Conservation (phyloP, 2,888 invertebrate genomes). For the Thera britannica region DNA sequence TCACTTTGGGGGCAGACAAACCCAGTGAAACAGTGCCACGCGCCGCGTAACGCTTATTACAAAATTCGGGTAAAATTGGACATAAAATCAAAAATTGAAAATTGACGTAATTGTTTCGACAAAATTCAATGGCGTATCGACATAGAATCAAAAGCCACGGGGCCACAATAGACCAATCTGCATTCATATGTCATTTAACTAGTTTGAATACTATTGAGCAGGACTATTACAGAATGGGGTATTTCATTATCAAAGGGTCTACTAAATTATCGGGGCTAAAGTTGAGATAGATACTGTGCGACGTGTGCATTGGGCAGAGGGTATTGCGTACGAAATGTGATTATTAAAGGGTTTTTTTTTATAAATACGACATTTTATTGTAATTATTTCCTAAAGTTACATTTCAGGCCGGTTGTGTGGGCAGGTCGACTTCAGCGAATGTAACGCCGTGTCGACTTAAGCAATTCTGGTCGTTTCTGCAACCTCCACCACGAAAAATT, state of each 20-base stretch:
- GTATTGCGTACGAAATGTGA: neutral
- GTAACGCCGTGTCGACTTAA: neutral
- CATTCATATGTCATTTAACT: constrained; percentile 16
- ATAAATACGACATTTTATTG: neutral
- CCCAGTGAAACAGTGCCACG: too few relatives aligned
- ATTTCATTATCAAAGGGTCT: neutral
- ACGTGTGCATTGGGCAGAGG: neutral
- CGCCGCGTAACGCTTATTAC: too few relatives aligned
- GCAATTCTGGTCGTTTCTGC: neutral
- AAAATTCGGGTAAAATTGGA: neutral
- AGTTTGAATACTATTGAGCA: constrained; percentile 14
- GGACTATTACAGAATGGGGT: neutral
- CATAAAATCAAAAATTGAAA: neutral
- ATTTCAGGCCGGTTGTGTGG: neutral
- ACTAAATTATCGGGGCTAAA: neutral
- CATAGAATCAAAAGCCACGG: constrained; percentile 2
- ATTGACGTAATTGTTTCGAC: neutral
- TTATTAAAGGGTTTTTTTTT: neutral
- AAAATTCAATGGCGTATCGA: constrained; percentile 1
- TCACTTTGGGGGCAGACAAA: neutral
- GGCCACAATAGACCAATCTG: neutral
- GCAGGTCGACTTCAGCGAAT: neutral
- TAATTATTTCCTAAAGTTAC: neutral
- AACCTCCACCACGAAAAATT: neutral
- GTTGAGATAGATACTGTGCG: neutral